phyloP scores from a whole-genome alignment of 2,888 invertebrate genomes.

The Prostheceraeus crozeri region DNA sequence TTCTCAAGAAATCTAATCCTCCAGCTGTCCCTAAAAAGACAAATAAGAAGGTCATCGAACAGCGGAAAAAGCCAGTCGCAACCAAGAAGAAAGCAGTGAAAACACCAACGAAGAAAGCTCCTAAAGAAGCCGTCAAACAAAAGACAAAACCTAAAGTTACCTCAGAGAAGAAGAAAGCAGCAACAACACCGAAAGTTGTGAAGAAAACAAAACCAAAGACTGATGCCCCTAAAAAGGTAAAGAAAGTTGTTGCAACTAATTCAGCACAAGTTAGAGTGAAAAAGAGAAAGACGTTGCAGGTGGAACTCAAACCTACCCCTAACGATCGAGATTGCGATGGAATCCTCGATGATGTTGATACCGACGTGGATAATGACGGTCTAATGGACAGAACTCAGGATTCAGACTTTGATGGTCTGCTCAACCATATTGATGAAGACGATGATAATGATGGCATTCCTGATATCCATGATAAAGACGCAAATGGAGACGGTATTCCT shows the following conservation, averaged over 20 bases:
- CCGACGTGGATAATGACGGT: slow-evolving; percentile 44
- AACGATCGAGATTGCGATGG: slow-evolving; percentile 39
- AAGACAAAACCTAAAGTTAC: background rate
- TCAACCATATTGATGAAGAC: slow-evolving; percentile 42
- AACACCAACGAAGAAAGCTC: background rate
- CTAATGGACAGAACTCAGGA: slow-evolving; percentile 43
- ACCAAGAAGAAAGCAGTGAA: too few species aligned
- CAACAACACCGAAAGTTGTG: background rate
- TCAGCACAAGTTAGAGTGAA: background rate
- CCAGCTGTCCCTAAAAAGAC: too few species aligned
- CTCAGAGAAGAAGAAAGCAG: background rate
- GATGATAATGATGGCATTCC: slow-evolving; percentile 45
- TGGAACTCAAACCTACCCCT: too few species aligned
- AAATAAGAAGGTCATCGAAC: slow-evolving; percentile 20
- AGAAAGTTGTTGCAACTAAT: background rate
- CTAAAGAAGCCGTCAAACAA: background rate
- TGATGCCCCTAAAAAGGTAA: background rate
- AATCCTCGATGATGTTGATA: slow-evolving; percentile 41
- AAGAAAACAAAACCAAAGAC: background rate
- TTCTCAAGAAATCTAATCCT: too few species aligned
- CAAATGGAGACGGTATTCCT: slow-evolving; percentile 50
- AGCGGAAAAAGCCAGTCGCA: slow-evolving; percentile 18
- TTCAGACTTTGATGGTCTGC: slow-evolving; percentile 39
- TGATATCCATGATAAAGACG: slow-evolving; percentile 46
- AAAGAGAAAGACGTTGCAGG: background rate